These are phyloP conservation scores for Phaetusa simplex DNA, from an alignment of 2,113 vertebrate species.

Conservation along the genomic window DNA sequence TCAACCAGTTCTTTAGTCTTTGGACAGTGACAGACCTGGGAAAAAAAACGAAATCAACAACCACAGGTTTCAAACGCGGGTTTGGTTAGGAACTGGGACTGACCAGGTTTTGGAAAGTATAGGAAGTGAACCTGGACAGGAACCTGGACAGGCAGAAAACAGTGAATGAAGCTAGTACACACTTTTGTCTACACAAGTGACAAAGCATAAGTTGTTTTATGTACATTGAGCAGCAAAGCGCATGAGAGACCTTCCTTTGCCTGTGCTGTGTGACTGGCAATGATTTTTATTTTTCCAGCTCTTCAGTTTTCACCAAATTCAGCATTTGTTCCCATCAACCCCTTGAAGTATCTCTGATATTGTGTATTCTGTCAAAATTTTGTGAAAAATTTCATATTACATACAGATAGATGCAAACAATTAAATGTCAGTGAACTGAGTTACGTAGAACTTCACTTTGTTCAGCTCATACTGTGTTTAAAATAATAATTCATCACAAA, in stretches of 20 bases:
- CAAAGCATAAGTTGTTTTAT: background rate
- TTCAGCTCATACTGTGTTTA: background rate
- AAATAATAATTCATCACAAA: background rate
- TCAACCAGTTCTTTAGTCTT: background rate
- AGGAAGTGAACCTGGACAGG: background rate
- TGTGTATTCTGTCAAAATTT: background rate
- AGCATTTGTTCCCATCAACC: background rate
- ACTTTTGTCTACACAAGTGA: background rate
- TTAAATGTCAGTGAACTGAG: background rate
- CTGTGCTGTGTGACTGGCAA: background rate
- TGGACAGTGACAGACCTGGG: fast-evolving
- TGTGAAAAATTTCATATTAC: background rate
- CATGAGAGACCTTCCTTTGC: fast-evolving
- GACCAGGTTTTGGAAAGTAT: background rate
- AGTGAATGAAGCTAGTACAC: fast-evolving
- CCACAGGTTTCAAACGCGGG: background rate
- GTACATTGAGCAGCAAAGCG: background rate
- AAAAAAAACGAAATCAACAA: background rate
- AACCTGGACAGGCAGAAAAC: background rate
- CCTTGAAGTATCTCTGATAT: background rate
- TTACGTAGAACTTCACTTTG: background rate
- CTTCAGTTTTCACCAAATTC: background rate
- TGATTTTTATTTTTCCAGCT: background rate
- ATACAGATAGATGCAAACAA: background rate
- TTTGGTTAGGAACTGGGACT: background rate